Conservation (phyloP, 2,113 vertebrate genomes). For the Donacobius atricapilla region DNA sequence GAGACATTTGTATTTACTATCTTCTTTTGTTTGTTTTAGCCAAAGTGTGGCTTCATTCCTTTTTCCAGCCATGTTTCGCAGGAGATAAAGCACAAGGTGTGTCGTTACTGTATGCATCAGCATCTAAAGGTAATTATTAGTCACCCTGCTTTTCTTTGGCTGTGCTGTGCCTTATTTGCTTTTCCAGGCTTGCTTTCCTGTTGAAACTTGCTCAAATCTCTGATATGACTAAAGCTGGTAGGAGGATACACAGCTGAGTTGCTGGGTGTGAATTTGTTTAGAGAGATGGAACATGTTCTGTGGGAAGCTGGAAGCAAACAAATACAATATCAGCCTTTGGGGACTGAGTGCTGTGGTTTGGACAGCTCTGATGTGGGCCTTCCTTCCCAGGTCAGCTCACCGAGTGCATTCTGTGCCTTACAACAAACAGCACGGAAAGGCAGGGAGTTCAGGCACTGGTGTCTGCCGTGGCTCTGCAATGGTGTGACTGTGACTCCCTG, state of each 20-base stretch:
- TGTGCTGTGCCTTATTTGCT: neutral
- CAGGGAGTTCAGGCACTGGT: fast-evolving
- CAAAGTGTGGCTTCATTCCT: slow-evolving; percentile 97
- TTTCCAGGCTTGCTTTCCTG: neutral
- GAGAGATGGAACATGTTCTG: slow-evolving; percentile 24
- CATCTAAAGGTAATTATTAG: slow-evolving; percentile 82
- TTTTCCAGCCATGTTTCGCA: slow-evolving; percentile 87
- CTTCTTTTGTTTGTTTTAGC: slow-evolving; percentile 73
- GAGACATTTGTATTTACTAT: neutral
- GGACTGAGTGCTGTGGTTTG: neutral
- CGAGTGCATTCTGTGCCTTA: neutral
- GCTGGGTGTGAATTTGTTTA: slow-evolving; percentile 20
- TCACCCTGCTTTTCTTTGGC: neutral
- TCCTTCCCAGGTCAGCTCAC: neutral
- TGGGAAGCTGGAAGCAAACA: slow-evolving; percentile 29
- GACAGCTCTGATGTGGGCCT: neutral
- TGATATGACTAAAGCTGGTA: neutral
- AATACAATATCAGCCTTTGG: neutral
- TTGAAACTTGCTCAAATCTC: slow-evolving; percentile 12
- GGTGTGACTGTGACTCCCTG: neutral
- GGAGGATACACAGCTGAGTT: neutral
- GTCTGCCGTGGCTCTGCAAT: neutral
- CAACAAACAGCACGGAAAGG: neutral
- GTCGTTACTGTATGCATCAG: slow-evolving; percentile 97
- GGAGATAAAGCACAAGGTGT: slow-evolving; percentile 91